Percentiles rank a stretch among this genome's conserved stretches.
phyloP scores from a whole-genome alignment of 64 coral and sea anemone species.

The Anthopleura sola region DNA sequence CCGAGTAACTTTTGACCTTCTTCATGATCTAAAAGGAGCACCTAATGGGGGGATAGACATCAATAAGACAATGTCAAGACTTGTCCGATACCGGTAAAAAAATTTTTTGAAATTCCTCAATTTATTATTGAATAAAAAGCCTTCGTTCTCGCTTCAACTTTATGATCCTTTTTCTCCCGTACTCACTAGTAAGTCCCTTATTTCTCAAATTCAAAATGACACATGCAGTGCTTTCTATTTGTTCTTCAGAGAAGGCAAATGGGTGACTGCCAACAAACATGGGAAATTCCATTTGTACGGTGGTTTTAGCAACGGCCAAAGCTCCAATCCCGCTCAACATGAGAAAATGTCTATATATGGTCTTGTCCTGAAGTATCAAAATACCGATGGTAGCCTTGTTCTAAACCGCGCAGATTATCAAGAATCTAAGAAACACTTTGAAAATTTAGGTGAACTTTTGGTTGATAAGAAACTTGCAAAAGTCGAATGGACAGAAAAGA shows the following conservation, averaged over 20 bases:
- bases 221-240: too few relatives aligned
- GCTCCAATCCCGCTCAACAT: not conserved
- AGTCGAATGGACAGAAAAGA: slow-evolving; percentile 1
- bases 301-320: not conserved
- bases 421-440: slow-evolving; percentile 25
- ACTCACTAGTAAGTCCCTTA: too few relatives aligned
- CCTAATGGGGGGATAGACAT: not conserved
- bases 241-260: slow-evolving; percentile 6
- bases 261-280: not conserved
- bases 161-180: too few relatives aligned
- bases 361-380: slow-evolving; percentile 15
- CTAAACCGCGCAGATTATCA: not conserved
- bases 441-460: not conserved
- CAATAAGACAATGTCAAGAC: not conserved
- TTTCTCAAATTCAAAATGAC: too few relatives aligned
- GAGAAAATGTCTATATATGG: slow-evolving; percentile 50
- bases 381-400: slow-evolving; percentile 28
- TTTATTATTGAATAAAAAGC: too few relatives aligned
- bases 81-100: not conserved
- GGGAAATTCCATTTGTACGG: not conserved
- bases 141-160: too few relatives aligned
- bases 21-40: not conserved
- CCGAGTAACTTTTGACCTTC: slow-evolving; percentile 11
- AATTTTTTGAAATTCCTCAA: too few relatives aligned
- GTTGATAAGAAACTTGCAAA: not conserved